These are phyloP conservation scores for Centroberyx gerrardi DNA, from an alignment of 2,797 vertebrate species.

Conservation along the genomic window DNA sequence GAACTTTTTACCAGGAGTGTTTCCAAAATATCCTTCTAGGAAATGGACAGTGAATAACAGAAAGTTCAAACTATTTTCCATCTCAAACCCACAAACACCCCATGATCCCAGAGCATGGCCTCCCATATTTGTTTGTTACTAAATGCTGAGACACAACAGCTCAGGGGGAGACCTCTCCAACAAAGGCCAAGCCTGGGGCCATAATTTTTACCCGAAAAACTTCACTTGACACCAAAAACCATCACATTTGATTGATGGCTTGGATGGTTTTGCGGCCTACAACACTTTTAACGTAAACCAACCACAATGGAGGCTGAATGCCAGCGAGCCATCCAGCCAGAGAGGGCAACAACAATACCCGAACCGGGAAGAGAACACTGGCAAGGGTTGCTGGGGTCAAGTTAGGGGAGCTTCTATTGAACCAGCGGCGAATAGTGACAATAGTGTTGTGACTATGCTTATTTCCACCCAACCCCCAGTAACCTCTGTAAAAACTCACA, in stretches of 20 bases:
- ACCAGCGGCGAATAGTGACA: slow-evolving; percentile 72
- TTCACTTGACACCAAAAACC: slow-evolving; percentile 35
- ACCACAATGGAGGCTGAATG: slow-evolving; percentile 71
- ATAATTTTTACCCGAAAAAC: not conserved
- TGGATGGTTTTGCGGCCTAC: slow-evolving; percentile 32
- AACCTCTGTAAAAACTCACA: slow-evolving; percentile 66
- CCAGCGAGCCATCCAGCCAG: slow-evolving; percentile 69
- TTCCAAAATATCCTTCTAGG: not conserved
- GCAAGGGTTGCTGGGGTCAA: slow-evolving; percentile 74
- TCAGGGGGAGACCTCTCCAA: slow-evolving; percentile 9
- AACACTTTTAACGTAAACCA: slow-evolving; percentile 33
- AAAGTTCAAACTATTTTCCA: slow-evolving; percentile 2
- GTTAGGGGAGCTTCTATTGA: slow-evolving; percentile 74
- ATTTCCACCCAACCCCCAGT: slow-evolving; percentile 70
- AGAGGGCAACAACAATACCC: slow-evolving; percentile 73
- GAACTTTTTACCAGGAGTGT: not conserved
- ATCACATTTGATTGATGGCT: slow-evolving; percentile 52
- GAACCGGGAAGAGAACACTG: slow-evolving; percentile 56
- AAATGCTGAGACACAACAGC: slow-evolving; percentile 11
- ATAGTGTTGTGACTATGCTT: slow-evolving; percentile 81
- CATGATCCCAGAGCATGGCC: not conserved
- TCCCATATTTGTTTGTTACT: too few relatives aligned
- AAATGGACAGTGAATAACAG: not conserved
- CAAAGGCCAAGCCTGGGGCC: not conserved
- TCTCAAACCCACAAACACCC: slow-evolving; percentile 7